A percentile compares a stretch with the other conserved stretches of the same genome.
phyloP scores from a whole-genome alignment of 2,113 vertebrate species.

The Polyodon spathula region DNA sequence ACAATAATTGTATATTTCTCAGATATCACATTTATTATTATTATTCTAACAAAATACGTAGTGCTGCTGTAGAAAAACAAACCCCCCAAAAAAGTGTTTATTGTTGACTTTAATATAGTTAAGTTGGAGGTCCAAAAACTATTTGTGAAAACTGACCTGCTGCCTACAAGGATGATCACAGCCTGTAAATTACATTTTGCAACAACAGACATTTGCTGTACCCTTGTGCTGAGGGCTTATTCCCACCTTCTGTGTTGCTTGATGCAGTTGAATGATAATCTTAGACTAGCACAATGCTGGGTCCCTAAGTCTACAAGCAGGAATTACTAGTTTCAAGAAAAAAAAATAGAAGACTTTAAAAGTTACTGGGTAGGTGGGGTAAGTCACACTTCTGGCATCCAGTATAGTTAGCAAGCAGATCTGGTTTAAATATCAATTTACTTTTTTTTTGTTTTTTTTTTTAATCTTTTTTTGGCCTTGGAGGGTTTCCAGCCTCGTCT shows the following conservation, averaged over 20 bases:
- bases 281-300: conserved; percentile 10
- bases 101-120: neutral
- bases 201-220: conserved; percentile 6
- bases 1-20: too few species aligned
- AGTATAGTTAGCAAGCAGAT: neutral
- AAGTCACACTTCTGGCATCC: conserved; percentile 13
- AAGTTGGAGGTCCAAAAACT: conserved; percentile 29
- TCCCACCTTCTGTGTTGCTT: conserved; percentile 13
- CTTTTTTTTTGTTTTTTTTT: neutral
- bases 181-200: conserved; percentile 16
- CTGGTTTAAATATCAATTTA: neutral
- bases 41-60: neutral
- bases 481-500: too few species aligned
- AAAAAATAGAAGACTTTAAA: conserved; percentile 14
- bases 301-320: conserved; percentile 11
- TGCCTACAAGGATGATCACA: conserved; percentile 21
- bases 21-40: conserved; percentile 2
- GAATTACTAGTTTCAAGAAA: neutral
- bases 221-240: conserved; percentile 37
- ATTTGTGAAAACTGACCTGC: conserved; percentile 15
- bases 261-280: conserved; percentile 22
- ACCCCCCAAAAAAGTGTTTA: too few species aligned
- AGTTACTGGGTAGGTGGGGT: conserved; percentile 10
- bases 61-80: too few species aligned
- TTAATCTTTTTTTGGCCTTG: neutral